These are phyloP conservation scores for Drosophila equinoxialis DNA, from an alignment of 1,140 invertebrate genomes.

Conservation along the genomic window DNA sequence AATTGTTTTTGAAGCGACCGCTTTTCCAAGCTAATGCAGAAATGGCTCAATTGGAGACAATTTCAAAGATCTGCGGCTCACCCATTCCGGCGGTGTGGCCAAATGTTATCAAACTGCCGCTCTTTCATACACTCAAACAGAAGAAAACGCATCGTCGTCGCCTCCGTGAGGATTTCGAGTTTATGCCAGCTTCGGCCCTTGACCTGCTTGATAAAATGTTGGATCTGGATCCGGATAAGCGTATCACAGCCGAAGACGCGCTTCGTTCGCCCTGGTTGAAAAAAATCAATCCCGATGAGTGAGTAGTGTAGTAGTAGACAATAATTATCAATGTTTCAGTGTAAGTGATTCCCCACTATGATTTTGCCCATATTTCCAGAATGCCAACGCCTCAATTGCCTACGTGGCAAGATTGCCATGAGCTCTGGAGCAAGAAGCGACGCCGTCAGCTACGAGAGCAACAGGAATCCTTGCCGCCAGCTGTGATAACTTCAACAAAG, in stretches of 20 bases:
- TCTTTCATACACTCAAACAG: constrained; percentile 95
- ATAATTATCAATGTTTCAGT: background rate
- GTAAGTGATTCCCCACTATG: background rate
- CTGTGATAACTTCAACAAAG: constrained; percentile 66
- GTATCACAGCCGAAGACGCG: constrained; percentile 97
- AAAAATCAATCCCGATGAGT: constrained; percentile 95
- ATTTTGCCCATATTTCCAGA: constrained; percentile 84
- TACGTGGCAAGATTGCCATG: constrained; percentile 99
- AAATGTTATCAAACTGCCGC: constrained; percentile 96
- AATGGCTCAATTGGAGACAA: constrained; percentile 96
- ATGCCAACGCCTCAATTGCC: constrained; percentile 93
- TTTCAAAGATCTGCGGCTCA: constrained; percentile 97
- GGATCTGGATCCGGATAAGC: constrained; percentile 95
- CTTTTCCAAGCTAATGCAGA: constrained; percentile 97
- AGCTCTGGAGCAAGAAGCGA: constrained; percentile 98
- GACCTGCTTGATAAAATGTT: constrained; percentile 98
- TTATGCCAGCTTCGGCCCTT: constrained; percentile 94
- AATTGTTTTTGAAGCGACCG: constrained; percentile 98
- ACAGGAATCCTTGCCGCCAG: constrained; percentile 63
- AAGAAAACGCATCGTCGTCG: constrained; percentile 95
- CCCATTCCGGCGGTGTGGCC: constrained; percentile 99
- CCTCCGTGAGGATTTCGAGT: constrained; percentile 95
- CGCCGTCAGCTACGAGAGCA: constrained; percentile 91
- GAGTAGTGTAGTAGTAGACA: constrained; percentile 85
- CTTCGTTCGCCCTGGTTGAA: constrained; percentile 97